These are phyloP conservation scores for Periplaneta americana DNA, from an alignment of 1,140 invertebrate species.

Conservation along the genomic window DNA sequence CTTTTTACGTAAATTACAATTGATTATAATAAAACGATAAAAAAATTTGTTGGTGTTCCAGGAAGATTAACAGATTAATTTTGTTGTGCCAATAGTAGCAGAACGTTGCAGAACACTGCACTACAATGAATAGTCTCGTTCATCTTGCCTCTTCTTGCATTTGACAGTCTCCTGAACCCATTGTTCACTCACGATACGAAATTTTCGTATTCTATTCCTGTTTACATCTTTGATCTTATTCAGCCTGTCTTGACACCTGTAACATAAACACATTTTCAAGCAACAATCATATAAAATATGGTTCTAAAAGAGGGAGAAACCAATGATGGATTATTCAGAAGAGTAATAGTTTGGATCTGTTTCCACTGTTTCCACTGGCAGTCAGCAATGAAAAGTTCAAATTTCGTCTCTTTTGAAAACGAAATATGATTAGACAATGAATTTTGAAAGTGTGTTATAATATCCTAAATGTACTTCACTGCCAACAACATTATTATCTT, in stretches of 20 bases:
- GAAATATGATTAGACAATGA: too few relatives aligned
- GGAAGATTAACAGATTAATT: too few relatives aligned
- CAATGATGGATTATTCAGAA: neutral
- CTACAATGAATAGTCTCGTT: neutral
- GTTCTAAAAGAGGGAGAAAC: neutral
- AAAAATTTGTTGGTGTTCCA: too few relatives aligned
- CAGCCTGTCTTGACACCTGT: neutral
- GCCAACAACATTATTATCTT: too few relatives aligned
- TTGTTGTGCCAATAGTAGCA: too few relatives aligned
- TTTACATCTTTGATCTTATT: neutral
- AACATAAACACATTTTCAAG: neutral
- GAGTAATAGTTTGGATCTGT: neutral
- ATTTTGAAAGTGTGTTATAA: too few relatives aligned
- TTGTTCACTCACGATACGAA: constrained; percentile 8
- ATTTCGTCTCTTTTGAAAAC: too few relatives aligned
- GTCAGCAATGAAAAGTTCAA: too few relatives aligned
- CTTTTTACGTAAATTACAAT: too few relatives aligned
- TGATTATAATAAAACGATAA: too few relatives aligned
- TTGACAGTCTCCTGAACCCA: constrained; percentile 11
- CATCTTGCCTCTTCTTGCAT: neutral
- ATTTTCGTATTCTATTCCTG: neutral
- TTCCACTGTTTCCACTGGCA: neutral
- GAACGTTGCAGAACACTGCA: too few relatives aligned
- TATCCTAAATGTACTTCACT: too few relatives aligned
- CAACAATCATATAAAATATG: neutral